These are phyloP conservation scores for Crioceris asparagi DNA, from an alignment of 2,888 invertebrate species.

Conservation along the genomic window DNA sequence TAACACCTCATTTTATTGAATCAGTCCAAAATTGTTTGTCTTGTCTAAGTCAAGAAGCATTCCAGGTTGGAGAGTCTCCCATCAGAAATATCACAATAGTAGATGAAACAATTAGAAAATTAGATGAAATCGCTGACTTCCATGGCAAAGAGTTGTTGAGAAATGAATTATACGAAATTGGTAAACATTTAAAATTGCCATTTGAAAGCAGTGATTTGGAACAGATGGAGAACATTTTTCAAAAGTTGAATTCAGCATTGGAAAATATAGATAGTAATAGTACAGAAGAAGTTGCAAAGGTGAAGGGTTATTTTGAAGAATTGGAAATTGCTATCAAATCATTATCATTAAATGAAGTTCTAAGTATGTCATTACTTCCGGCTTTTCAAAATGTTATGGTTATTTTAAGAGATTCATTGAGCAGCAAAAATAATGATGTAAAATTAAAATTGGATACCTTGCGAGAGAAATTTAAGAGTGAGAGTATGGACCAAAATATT, in stretches of 20 bases:
- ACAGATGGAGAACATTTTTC: not conserved
- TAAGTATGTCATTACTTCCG: too few relatives aligned
- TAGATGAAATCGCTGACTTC: not conserved
- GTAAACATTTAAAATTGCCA: not conserved
- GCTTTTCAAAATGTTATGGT: too few relatives aligned
- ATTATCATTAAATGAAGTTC: too few relatives aligned
- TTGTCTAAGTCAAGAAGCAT: not conserved
- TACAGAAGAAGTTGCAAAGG: not conserved
- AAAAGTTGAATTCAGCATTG: not conserved
- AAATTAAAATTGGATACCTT: too few relatives aligned
- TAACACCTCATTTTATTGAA: too few relatives aligned
- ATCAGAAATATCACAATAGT: not conserved
- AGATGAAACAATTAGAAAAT: not conserved
- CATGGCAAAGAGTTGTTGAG: not conserved
- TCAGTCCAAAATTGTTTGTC: not conserved
- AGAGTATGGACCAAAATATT: too few relatives aligned
- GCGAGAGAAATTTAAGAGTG: too few relatives aligned
- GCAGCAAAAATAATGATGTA: too few relatives aligned
- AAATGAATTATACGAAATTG: not conserved
- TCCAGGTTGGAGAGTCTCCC: not conserved
- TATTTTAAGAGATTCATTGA: too few relatives aligned
- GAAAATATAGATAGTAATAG: not conserved
- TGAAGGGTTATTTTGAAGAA: not conserved
- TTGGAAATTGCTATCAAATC: not conserved
- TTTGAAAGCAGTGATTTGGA: slow-evolving; percentile 1